Base-by-base conservation (phyloP, 2,113 vertebrate species). In the Podarcis raffonei region DNA sequence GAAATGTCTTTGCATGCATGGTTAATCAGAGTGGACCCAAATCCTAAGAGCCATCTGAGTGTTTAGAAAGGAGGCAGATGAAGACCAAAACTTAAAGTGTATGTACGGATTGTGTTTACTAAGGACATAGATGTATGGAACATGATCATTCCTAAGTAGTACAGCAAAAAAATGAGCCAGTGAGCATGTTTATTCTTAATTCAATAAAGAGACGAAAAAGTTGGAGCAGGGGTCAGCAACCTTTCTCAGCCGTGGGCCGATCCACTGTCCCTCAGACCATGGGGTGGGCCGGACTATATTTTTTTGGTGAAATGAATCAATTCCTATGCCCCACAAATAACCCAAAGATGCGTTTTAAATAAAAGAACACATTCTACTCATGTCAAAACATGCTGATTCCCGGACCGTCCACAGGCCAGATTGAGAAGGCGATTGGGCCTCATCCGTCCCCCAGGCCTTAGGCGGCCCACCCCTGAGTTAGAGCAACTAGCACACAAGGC, bases 141-240 rank as follows among this genome's bases (percentile, higher is more conserved):
- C 9, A n/a, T 30, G 13, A 18, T 62, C 35, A 22, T 62, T 59
- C 65, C 69, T 35, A 3, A 74, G 76, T 12, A 86, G 37, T 15
- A 57, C 57, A 86, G 62, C 72, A 76, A 72, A 23, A n/a, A 23
- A 15, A 27, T 35, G 42, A 48, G 25, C 37, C 7, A 25, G 74
- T 57, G 72, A 71, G 39, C 35, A 53, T 11, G 37, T 57, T 15
- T 1, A 48, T 7, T 9, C 1, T 0, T 15, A 84, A 48, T 0
- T 35, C 20, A 59, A 39, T 0, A 1, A 0, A 0, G 74, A 86
- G 11, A 30, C 35, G 0, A 2, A 66, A 76, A 57, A 77, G 62
- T 42, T 42, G 39, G 39, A 6, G 6, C 39, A 42, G 6, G 39
- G 39, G 39, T 42, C 39, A 42, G 39, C 39, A 42, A 42, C 39